phyloP scores from a whole-genome alignment of 2,113 vertebrate genomes.

The Prunella fulvescens region DNA sequence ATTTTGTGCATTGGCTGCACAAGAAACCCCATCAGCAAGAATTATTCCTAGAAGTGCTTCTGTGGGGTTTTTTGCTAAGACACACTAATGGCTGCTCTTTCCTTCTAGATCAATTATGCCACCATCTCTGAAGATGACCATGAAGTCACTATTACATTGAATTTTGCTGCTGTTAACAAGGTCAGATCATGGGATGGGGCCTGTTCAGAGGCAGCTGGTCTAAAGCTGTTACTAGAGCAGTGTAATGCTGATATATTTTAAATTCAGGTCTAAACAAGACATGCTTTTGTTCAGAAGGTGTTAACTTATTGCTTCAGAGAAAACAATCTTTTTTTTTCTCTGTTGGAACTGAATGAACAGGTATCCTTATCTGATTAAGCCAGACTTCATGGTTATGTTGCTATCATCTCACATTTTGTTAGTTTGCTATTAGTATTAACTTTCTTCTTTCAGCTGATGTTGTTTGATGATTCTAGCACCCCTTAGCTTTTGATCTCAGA shows the following conservation, averaged over 20 bases:
- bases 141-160: slow-evolving; percentile 85
- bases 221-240: not conserved
- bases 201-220: not conserved
- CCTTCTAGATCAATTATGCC: slow-evolving; percentile 83
- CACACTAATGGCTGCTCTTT: slow-evolving; percentile 1
- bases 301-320: not conserved
- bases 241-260: not conserved
- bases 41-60: not conserved
- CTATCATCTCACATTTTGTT: not conserved
- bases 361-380: not conserved
- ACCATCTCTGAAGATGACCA: slow-evolving; percentile 78
- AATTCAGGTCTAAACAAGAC: not conserved
- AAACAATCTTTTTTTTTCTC: not conserved
- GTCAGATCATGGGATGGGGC: slow-evolving; percentile 38
- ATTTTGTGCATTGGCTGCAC: not conserved
- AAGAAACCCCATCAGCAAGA: not conserved
- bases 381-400: not conserved
- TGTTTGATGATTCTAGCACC: not conserved
- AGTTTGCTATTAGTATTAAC: not conserved
- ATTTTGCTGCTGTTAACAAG: slow-evolving; percentile 77
- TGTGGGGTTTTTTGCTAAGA: not conserved
- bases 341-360: not conserved
- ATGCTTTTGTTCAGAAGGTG: not conserved
- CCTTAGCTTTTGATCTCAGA: not conserved
- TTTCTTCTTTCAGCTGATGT: not conserved